A percentile compares a stretch with the other conserved stretches of the same genome.
Conservation (phyloP, 2,888 invertebrate genomes). For the Drosophila lutescens region DNA sequence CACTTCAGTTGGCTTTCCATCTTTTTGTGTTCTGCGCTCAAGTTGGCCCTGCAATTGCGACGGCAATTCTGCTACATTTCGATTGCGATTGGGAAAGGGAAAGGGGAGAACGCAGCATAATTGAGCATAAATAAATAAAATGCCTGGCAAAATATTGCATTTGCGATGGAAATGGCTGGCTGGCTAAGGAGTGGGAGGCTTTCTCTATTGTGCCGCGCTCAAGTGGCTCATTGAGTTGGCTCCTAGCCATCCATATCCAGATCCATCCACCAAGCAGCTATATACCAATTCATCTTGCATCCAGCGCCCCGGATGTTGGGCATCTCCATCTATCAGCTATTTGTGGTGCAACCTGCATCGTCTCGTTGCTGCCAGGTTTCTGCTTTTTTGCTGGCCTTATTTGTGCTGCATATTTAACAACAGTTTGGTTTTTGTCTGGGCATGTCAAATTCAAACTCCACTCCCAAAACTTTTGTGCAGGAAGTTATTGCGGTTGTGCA, state of each 20-base stretch:
- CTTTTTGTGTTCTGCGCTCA: conserved; percentile 13
- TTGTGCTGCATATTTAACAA: conserved; percentile 20
- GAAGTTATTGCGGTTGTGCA: conserved; percentile 17
- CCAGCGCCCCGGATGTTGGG: conserved; percentile 37
- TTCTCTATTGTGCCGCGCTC: conserved; percentile 36
- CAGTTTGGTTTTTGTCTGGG: conserved; percentile 2
- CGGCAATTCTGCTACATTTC: conserved; percentile 5
- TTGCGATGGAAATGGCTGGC: conserved; percentile 15
- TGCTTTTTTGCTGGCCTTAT: conserved; percentile 6
- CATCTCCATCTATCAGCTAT: conserved; percentile 40
- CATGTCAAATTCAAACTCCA: conserved; percentile 23
- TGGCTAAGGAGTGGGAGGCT: neutral
- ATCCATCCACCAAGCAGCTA: conserved; percentile 5
- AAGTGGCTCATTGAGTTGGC: conserved; percentile 63
- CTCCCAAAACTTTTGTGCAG: conserved; percentile 26
- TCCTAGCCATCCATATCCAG: conserved; percentile 34
- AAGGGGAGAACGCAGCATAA: conserved; percentile 52
- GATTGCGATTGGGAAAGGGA: conserved; percentile 18
- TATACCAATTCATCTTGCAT: conserved; percentile 12
- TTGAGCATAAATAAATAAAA: conserved; percentile 57
- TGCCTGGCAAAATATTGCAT: conserved; percentile 53
- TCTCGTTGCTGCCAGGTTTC: neutral
- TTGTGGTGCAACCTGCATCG: conserved; percentile 18
- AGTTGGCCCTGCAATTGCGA: conserved; percentile 23
- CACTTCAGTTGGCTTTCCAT: conserved; percentile 54